Evolutionary conservation across 2,797 vertebrate species (phyloP), one percentile per base, ranked within the genome.

Genomic region (Sebastes nivosus): DNA sequence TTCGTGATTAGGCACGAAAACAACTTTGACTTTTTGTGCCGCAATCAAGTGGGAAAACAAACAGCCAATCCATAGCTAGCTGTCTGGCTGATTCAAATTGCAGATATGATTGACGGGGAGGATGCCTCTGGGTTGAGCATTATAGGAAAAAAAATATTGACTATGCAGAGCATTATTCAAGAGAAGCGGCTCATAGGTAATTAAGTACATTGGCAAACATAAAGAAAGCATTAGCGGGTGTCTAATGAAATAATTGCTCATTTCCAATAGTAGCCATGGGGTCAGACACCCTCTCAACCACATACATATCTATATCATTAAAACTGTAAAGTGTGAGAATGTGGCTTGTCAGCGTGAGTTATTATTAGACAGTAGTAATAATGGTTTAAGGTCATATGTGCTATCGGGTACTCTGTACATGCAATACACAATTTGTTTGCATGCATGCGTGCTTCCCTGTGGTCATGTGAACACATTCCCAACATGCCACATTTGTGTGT

Each of bases 81-180:
- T 63, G 60, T 77, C 29, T 54, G 73, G 9, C 42, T 74, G 61
- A 78, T 67, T 83, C 16, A 85, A 74, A 86, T 61, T 65, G 36
- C 42, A 67, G 66, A 74, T 79, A 30, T 83, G 73, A 87, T 73
- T 82, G 74, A 81, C 79, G 66, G 60, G 61, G 22, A 68, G 5
- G 38, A 80, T 27, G 63, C 63, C 20, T 72, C 29, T 50, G 29
- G 30, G 50, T 78, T 9, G 6, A 75, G 46, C 14, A 30, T 32
- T 29, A 13, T 10, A 42, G 27, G n/a, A 2, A 64, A 59, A 75
- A 42, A 72, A 36, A 3, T 1, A 59, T 36, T 58, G 36, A 77
- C 11, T 27, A 11, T 66, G 57, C n/a, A 46, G 42, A 81, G 13
- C 27, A 65, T 36, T 12, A 76, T 83, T 75, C 52, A 82, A 67